Percentiles rank a stretch among this genome's conserved stretches.
Evolutionary conservation across 2,888 invertebrate species (phyloP).

Genomic region (Dicroscelio sp.): DNA sequence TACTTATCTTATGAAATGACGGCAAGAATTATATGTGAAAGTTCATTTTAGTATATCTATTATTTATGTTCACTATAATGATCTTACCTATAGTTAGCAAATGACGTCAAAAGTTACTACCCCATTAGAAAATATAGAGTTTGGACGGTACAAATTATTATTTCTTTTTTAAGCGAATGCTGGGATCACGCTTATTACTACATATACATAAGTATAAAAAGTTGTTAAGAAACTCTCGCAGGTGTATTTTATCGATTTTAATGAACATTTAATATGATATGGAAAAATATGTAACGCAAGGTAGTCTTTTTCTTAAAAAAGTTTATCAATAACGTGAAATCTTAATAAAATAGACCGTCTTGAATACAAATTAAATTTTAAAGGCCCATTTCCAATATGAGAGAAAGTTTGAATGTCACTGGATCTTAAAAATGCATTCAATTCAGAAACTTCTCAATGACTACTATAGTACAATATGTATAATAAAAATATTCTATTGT

Average conservation of each 20-base stretch:
- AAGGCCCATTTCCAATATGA: not conserved
- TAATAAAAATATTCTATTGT: not conserved
- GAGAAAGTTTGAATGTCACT: not conserved
- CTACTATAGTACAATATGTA: not conserved
- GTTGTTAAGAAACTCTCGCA: constrained; percentile 14
- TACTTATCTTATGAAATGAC: too few relatives aligned
- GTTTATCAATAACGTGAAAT: constrained; percentile 46
- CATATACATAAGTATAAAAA: not conserved
- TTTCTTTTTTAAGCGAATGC: too few relatives aligned
- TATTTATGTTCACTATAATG: constrained; percentile 20
- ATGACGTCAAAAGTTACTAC: constrained; percentile 27
- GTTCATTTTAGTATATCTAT: not conserved
- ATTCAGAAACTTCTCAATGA: not conserved
- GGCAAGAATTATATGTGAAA: not conserved
- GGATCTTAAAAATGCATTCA: constrained; percentile 22
- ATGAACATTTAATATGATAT: constrained; percentile 33
- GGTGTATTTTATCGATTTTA: constrained; percentile 47
- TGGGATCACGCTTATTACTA: constrained; percentile 33
- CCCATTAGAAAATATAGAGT: not conserved
- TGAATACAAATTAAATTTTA: constrained; percentile 48
- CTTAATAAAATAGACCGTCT: constrained; percentile 40
- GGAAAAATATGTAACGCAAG: constrained; percentile 26
- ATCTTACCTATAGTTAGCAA: not conserved
- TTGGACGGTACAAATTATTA: constrained; percentile 17
- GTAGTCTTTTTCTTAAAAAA: constrained; percentile 14